Evolutionary conservation across 2,888 invertebrate genomes (phyloP), one percentile per base, ranked within the genome.

Genomic region (Unio pictorum): DNA sequence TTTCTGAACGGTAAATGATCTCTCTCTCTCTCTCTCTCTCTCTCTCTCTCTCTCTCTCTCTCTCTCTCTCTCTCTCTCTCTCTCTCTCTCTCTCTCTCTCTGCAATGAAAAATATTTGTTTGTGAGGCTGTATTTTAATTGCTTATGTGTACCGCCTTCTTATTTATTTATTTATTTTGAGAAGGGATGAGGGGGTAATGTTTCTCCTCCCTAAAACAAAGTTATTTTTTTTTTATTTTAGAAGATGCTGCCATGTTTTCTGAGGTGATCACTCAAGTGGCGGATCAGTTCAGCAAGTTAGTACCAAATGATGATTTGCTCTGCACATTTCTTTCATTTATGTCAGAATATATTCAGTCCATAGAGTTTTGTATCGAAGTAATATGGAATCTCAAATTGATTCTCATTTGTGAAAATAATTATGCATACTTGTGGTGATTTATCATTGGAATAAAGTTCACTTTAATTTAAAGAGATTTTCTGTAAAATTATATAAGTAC

Each of bases 281-380:
- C 87, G 6, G 86, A 88, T 45, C 86, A 89, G 73, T 83, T 89
- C 59, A 88, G 86, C 77, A 86, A 82, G 87, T 88, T 75, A 78
- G 81, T 69, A 54, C 15, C 5, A n/a, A 8, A 45, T 11, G 11
- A 11, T 45, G 45, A 45, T 45, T 45, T 45, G 2, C 11, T 45
- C 34, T 8, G 45, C 11, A 11, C 11, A 11, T 11, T 45, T 45
- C 11, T 3, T 45, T 8, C 11, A 45, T 45, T 45, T 45, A 1
- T 45, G 11, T 45, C 45, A 11, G 45, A 45, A 45, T 11, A 0
- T 45, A 45, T 45, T 8, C 1, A 45, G 11, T 45, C 3, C 45
- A 45, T 45, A 45, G 1, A 45, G 2, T 8, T 8, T 45, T 8
- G 5, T 45, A 45, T 45, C 1, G 2, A 45, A 45, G 34, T 45